Percentiles rank a stretch among this genome's conserved stretches.
These are phyloP conservation scores for Drosophila funebris DNA, from an alignment of 1,140 invertebrate species.

Conservation along the genomic window DNA sequence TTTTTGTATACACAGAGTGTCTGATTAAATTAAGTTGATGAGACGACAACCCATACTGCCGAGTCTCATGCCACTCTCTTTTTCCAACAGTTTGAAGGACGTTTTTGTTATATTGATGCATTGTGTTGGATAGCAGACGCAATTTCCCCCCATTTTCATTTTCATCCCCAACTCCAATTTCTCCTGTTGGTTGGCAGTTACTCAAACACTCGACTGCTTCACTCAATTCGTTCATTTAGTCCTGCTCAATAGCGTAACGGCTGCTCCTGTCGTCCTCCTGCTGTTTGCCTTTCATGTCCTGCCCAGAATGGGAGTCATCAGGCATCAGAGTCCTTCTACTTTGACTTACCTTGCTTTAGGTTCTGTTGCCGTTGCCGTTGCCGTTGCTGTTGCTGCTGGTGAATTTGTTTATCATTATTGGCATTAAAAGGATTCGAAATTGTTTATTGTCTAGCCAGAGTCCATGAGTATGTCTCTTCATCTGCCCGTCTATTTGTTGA, in stretches of 20 bases:
- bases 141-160: constrained; percentile 1
- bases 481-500: constrained; percentile 40
- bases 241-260: constrained; percentile 59
- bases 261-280: constrained; percentile 49
- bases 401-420: constrained; percentile 82
- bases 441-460: constrained; percentile 76
- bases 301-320: constrained; percentile 28
- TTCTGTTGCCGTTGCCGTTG: neutral
- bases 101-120: constrained; percentile 79
- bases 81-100: constrained; percentile 58
- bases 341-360: neutral
- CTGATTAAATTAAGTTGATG: constrained; percentile 82
- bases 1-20: constrained; percentile 79
- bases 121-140: constrained; percentile 54
- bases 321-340: constrained; percentile 6
- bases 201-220: constrained; percentile 72
- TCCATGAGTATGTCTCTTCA: neutral
- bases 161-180: constrained; percentile 10
- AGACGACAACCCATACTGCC: constrained; percentile 51
- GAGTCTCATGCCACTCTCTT: neutral
- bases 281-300: constrained; percentile 67
- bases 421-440: constrained; percentile 82
- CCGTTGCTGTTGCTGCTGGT: constrained; percentile 19
- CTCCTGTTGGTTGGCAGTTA: constrained; percentile 46
- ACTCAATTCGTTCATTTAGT: constrained; percentile 70